Base-by-base conservation (phyloP, 2,797 vertebrate genomes). In the Halcyon leucocephala region DNA sequence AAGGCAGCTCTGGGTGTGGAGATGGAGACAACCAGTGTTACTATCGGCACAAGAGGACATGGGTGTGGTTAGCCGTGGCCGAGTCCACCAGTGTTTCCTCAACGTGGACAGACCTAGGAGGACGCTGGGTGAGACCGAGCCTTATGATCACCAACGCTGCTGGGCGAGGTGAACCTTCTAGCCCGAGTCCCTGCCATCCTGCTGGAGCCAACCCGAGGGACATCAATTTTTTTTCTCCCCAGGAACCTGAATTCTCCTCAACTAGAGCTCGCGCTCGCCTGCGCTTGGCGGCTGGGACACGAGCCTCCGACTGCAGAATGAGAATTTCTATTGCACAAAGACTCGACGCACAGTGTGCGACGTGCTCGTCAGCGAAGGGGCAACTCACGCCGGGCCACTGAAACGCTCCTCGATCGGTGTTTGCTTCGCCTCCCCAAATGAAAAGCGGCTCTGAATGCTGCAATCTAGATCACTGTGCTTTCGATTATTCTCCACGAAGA, bases 311-410 rank as follows among this genome's bases (percentile, higher is more conserved):
- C 62, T 3, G 8, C 54, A 51, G 91, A 84, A 37, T 10, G 52
- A 62, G 81, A 77, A 89, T 49, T 97, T 91, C 97, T 97, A 98
- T 98, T 98, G 98, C 98, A 98, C 98, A 97, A 95, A 97, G 94
- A 90, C 92, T 95, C 83, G 51, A 92, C n/a, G 52, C 95, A 92
- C 62, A 90, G 92, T 57, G 94, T 82, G 65, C 64, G 96, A 91
- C 70, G 96, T 87, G 97, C 97, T 97, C 83, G 64, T 82, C 61
- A 90, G 95, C 96, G 21, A 60, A 76, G 93, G 95, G 90, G 82
- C 72, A 46, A 44, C 78, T 29, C 89, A 24, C 3, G 55, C 2
- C 4, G 54, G 80, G 96, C 78, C 91, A 82, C 87, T 16, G 84
- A 54, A 60, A 84, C 9, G 58, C 67, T 79, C 93, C 95, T 76